Evolutionary conservation across 2,888 invertebrate species (phyloP).

Genomic region (Onthophagus sagittarius): DNA sequence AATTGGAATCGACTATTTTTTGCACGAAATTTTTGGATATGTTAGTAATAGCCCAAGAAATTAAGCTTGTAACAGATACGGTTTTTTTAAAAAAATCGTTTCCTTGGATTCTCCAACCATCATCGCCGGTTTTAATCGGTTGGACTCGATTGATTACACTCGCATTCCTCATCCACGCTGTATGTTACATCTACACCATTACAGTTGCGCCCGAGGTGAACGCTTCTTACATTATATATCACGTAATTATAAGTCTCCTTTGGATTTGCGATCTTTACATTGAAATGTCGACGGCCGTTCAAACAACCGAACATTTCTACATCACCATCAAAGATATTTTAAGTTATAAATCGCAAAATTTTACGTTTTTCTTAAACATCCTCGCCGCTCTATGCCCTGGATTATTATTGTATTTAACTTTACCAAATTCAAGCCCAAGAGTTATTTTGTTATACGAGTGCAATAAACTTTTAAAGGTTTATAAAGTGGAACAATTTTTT

Average conservation of each 20-base stretch:
- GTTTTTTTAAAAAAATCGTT: conserved; percentile 31
- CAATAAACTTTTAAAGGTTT: conserved; percentile 17
- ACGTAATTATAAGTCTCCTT: conserved; percentile 21
- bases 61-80: conserved; percentile 27
- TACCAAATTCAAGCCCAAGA: conserved; percentile 6
- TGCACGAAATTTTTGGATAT: conserved; percentile 25
- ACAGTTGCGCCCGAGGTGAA: conserved; percentile 17
- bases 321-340: conserved; percentile 25
- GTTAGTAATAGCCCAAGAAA: conserved; percentile 28
- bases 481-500: conserved; percentile 16
- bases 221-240: conserved; percentile 7
- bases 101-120: conserved; percentile 33
- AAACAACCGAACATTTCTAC: conserved; percentile 25
- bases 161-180: conserved; percentile 19
- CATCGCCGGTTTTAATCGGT: conserved; percentile 28
- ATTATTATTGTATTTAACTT: conserved; percentile 15
- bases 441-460: conserved; percentile 11
- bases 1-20: conserved; percentile 18
- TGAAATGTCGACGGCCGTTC: conserved; percentile 31
- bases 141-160: conserved; percentile 29
- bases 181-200: conserved; percentile 28
- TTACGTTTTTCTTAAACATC: conserved; percentile 28
- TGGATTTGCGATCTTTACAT: conserved; percentile 32
- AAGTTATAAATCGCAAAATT: conserved; percentile 15
- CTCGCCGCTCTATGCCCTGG: conserved; percentile 27